Base-by-base conservation (phyloP, 35 echinoderm and acorn worm genomes). In the Acanthaster planci region DNA sequence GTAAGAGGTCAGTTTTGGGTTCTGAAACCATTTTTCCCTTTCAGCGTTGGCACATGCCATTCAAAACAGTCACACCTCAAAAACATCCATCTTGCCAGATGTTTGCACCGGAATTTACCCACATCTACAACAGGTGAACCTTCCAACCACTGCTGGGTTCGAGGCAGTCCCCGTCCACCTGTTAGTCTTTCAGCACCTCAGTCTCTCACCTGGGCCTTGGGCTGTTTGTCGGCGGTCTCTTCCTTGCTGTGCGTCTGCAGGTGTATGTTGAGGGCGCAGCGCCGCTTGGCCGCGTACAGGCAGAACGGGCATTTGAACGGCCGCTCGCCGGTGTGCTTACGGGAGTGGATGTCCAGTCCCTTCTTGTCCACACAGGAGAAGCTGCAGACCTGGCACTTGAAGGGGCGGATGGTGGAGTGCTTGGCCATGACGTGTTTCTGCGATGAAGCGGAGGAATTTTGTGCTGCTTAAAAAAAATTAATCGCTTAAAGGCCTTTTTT, bases 381-480 rank as follows among this genome's bases (percentile, higher is more conserved):
- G 59, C 64, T 84, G 57, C 96, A 99, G 26, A 68, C 67, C 14
- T 87, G 26, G 76, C 96, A 99, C 55, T 89, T 84, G 80, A 91
- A 91, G 1, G 96, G 96, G 54, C 96, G 44, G 83, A 94, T 94
- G 76, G 84, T 86, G 31, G 91, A 99, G 77, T 99, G 96, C 44
- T 90, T 91, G 38, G 96, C 96, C 96, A 99, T 99, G 22, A 99
- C 96, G 84, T 99, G 96, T 67, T 91, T 94, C 92, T 97, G 82
- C 27, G 51, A 58, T 47, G 12, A 47, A 47, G 12, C n/a, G n/a
- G n/a, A n/a, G n/a, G n/a, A n/a, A n/a, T n/a, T n/a, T n/a, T n/a
- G n/a, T n/a, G n/a, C n/a, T n/a, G n/a, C n/a, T n/a, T n/a, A n/a
- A n/a, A n/a, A n/a, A n/a, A n/a, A n/a, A n/a, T n/a, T n/a, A n/a